phyloP scores from a whole-genome alignment of 2,888 invertebrate species.

The Anoplius nigerrimus region DNA sequence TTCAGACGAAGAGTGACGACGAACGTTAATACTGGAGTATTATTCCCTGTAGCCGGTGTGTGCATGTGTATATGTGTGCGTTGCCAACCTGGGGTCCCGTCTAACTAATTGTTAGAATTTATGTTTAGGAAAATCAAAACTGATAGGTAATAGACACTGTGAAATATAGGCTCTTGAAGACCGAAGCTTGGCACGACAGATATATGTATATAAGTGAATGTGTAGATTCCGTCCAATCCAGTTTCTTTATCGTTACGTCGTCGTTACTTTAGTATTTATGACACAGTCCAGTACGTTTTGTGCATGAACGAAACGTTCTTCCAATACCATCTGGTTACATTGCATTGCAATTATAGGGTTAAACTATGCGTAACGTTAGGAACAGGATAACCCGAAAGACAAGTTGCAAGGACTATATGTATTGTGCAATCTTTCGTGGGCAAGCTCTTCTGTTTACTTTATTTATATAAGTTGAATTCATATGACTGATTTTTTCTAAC shows the following conservation, averaged over 20 bases:
- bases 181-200: slow-evolving; percentile 72
- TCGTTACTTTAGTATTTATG: slow-evolving; percentile 55
- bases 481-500: slow-evolving; percentile 58
- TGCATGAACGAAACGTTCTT: slow-evolving; percentile 36
- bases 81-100: slow-evolving; percentile 67
- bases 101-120: slow-evolving; percentile 49
- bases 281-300: slow-evolving; percentile 37
- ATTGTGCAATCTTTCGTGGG: background rate
- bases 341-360: slow-evolving; percentile 2
- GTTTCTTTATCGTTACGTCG: slow-evolving; percentile 51
- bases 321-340: slow-evolving; percentile 26
- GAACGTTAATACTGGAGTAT: slow-evolving; percentile 63
- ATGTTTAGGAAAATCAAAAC: slow-evolving; percentile 56
- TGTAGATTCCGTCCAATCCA: slow-evolving; percentile 75
- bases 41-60: slow-evolving; percentile 66
- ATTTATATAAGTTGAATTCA: slow-evolving; percentile 59
- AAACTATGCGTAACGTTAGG: slow-evolving; percentile 2
- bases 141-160: slow-evolving; percentile 55
- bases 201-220: slow-evolving; percentile 74
- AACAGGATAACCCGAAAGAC: background rate
- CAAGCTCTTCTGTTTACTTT: slow-evolving; percentile 30
- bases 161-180: slow-evolving; percentile 57
- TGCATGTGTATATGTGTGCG: slow-evolving; percentile 72
- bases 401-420: background rate
- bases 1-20: slow-evolving; percentile 61